These are phyloP conservation scores for Amphimallon solstitiale DNA, from an alignment of 2,888 invertebrate species.

Conservation along the genomic window DNA sequence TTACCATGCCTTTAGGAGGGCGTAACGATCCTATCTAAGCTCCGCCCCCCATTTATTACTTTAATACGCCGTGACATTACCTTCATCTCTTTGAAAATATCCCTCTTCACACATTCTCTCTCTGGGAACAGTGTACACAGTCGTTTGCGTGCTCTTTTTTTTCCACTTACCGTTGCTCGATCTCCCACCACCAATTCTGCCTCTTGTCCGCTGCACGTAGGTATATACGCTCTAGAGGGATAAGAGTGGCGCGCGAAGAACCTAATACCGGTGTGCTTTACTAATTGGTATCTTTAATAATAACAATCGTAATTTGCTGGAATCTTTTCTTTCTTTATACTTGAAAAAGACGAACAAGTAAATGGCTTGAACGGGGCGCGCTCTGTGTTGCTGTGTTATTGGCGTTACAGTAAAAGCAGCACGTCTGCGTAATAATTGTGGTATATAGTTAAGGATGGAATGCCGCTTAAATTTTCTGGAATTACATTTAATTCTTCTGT, in stretches of 20 bases:
- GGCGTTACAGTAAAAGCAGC: too few species aligned
- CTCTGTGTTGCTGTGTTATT: too few species aligned
- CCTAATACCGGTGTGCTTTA: conserved; percentile 39
- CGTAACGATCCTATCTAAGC: conserved; percentile 48
- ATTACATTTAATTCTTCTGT: too few species aligned
- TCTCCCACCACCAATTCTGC: conserved; percentile 24
- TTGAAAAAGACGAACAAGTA: neutral
- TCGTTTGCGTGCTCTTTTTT: neutral
- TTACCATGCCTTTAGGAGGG: conserved; percentile 48
- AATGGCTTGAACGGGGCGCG: too few species aligned
- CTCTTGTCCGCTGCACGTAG: neutral
- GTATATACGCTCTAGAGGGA: neutral
- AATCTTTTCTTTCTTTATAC: conserved; percentile 21
- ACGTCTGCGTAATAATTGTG: neutral
- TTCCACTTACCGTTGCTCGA: conserved; percentile 28
- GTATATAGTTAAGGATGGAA: too few species aligned
- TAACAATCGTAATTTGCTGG: conserved; percentile 37
- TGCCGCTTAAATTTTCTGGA: too few species aligned
- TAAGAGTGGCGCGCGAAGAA: conserved; percentile 41
- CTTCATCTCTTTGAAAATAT: conserved; percentile 31
- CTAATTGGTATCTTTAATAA: conserved; percentile 38
- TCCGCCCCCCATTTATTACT: conserved; percentile 48
- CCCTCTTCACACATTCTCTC: conserved; percentile 33
- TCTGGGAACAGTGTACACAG: neutral
- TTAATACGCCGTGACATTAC: conserved; percentile 44